These are phyloP conservation scores for Aleiodes leptofemur DNA, from an alignment of 2,888 invertebrate genomes.

Conservation along the genomic window DNA sequence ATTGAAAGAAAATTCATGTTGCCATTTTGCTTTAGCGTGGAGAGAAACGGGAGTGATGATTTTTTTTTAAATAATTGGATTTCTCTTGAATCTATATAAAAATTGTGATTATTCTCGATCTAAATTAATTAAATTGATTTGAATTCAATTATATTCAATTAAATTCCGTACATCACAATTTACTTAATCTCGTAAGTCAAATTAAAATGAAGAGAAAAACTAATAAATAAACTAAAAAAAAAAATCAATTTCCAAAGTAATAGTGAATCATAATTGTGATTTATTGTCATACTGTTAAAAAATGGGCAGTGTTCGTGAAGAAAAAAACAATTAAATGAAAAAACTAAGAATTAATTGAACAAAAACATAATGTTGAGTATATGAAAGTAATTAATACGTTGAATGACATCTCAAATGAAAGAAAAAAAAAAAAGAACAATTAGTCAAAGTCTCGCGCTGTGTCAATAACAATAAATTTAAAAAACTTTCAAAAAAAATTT, in stretches of 20 bases:
- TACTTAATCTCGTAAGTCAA: slow-evolving; percentile 33
- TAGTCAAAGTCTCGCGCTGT: slow-evolving; percentile 32
- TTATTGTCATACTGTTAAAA: slow-evolving; percentile 25
- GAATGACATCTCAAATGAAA: slow-evolving; percentile 42
- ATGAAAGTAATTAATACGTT: slow-evolving; percentile 45
- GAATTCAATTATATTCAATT: slow-evolving; percentile 26
- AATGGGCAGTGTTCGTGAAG: background rate
- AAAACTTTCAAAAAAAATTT: slow-evolving; percentile 46
- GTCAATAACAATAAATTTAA: slow-evolving; percentile 57
- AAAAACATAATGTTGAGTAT: background rate
- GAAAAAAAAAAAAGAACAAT: slow-evolving; percentile 15
- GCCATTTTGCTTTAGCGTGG: slow-evolving; percentile 2
- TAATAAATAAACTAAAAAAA: slow-evolving; percentile 16
- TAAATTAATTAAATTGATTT: slow-evolving; percentile 33
- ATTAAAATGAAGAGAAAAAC: slow-evolving; percentile 20
- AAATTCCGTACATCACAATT: slow-evolving; percentile 18
- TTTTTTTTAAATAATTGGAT: slow-evolving; percentile 29
- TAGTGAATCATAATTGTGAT: slow-evolving; percentile 43
- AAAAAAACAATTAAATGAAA: no score
- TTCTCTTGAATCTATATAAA: slow-evolving; percentile 38
- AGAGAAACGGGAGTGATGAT: slow-evolving; percentile 39
- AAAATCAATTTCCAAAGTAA: slow-evolving; percentile 44
- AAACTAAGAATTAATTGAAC: no score
- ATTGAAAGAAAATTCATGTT: slow-evolving; percentile 8
- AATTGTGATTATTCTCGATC: slow-evolving; percentile 43